Base-by-base conservation (phyloP, 2,797 vertebrate genomes). In the Alfaro cultratus region DNA sequence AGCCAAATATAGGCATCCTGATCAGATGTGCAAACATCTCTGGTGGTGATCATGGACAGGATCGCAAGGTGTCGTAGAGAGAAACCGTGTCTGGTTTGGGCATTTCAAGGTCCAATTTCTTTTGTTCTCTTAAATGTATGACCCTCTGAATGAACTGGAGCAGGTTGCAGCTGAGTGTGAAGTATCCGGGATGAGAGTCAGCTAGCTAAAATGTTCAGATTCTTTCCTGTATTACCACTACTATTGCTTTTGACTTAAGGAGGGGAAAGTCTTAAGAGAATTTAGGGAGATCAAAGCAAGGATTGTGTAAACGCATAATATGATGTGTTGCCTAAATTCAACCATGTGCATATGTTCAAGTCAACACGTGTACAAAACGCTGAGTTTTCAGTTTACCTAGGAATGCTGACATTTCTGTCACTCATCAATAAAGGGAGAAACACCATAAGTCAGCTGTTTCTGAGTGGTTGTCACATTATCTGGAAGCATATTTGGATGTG, bases 401-500 rank as follows among this genome's bases (percentile, higher is more conserved):
- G 5, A 68, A 43, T 41, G 21, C 64, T 21, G 11, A 43, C 21
- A 43, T 68, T 68, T 68, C 11, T 68, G 64, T 41, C 36, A 43
- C 39, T 26, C 36, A 26, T 68, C 21, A 68, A 68, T 41, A 68
- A 68, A 41, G 39, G 23, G 18, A 68, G 64, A 88, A 84, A 75
- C 79, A 79, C 82, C 76, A 78, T 4, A 73, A 68, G 87, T 91
- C 88, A 87, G 85, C 82, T 80, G 75, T 91, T 91, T 90, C 85
- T 77, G 82, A 84, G 70, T 12, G 36, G 80, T 76, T 81, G 86
- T 87, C 83, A 87, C 74, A 77, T 79, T 77, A 36, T 84, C 81
- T 86, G 81, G 81, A 84, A 86, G 77, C 86, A 82, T 85, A 91
- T 90, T 92, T 81, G 88, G 89, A 86, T 78, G 85, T 84, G 80